Evolutionary conservation across 1,140 invertebrate genomes (phyloP), one percentile per base, ranked within the genome.

Genomic region (Drosophila ambigua): DNA sequence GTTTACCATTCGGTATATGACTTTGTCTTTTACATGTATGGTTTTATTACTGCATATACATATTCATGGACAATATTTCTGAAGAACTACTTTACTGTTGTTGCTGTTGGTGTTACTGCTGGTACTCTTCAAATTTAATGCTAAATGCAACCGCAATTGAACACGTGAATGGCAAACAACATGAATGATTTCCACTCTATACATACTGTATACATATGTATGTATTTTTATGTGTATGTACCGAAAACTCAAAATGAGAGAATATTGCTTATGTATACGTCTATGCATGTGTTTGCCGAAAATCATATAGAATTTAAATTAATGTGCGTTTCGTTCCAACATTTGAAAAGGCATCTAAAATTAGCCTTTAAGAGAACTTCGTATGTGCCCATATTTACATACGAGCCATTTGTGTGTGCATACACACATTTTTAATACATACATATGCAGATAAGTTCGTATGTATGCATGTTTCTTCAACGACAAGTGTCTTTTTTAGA

Each of bases 331-430:
- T 13, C 35, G 11, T 39, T 39, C 35, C 35, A 39, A 39, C 35
- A 39, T n/a, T 46, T 20, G 23, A 26, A 58, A 13, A 49, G 54
- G 15, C 35, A 23, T 71, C 68, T 72, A 72, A 52, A 71, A 52
- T 72, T 72, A 72, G 66, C 23, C n/a, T 39, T 49, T n/a, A n/a
- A 46, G 51, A 68, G 63, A 68, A 11, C 44, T 23, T 31, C 26
- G 43, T 11, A 64, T 55, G 24, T 28, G 63, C 23, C 59, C 55
- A 44, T 15, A 71, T 58, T 35, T 41, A 60, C 45, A 58, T 26
- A 44, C 35, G 20, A 5, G 24, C 8, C 28, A 59, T 15, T 7
- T 31, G 16, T 54, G 13, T 65, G 9, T 44, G 26, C 24, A 28
- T 5, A 49, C 16, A 35, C 41, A 52, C 44, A 20, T 57, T 57